Conservation (phyloP, 2,797 vertebrate species). For the Falco concolor region DNA sequence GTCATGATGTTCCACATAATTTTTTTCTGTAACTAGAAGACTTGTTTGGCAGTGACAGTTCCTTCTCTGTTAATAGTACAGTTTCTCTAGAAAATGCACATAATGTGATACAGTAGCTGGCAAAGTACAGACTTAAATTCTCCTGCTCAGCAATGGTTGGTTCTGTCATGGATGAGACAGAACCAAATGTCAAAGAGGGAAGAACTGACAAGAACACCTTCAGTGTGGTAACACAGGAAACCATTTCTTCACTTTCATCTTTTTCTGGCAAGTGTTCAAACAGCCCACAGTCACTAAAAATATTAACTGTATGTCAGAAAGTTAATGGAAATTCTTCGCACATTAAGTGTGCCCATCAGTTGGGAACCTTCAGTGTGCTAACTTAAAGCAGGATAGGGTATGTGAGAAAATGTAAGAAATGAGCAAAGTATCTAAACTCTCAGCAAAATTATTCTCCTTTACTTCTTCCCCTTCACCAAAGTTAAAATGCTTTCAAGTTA, state of each 20-base stretch:
- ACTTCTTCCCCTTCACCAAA: background rate
- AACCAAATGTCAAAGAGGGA: background rate
- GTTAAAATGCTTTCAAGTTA: background rate
- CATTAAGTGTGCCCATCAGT: background rate
- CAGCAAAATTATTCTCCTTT: background rate
- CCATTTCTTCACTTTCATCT: background rate
- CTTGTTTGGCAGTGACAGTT: background rate
- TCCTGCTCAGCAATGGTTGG: background rate
- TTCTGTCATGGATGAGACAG: background rate
- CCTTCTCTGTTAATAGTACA: background rate
- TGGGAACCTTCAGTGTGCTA: background rate
- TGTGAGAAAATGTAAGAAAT: background rate
- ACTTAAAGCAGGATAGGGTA: background rate
- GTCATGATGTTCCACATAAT: background rate
- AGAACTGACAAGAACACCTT: background rate
- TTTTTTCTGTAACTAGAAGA: background rate
- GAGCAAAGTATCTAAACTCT: background rate
- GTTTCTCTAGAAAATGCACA: background rate
- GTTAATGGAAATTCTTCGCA: background rate
- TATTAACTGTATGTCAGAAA: background rate
- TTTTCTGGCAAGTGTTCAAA: background rate
- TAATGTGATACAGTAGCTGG: background rate
- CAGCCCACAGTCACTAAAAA: background rate
- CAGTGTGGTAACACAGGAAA: background rate
- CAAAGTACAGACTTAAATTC: background rate